Base-by-base conservation (phyloP, 2,113 vertebrate species). In the Cheirogaleus medius region DNA sequence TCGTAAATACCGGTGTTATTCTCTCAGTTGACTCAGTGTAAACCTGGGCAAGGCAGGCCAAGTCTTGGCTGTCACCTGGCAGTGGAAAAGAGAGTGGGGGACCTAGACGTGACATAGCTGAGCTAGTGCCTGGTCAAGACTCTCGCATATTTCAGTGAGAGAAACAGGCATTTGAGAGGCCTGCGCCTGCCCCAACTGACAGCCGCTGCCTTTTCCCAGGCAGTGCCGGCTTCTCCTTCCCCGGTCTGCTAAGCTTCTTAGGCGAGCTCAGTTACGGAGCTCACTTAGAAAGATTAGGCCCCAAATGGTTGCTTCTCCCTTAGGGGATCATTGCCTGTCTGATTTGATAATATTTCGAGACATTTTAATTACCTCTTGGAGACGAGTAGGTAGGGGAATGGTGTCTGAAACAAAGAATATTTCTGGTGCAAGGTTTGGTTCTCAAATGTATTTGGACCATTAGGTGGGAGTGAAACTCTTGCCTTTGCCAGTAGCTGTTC, bases 141-240 rank as follows among this genome's bases (percentile, higher is more conserved):
- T 8, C 11, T 13, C 14, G 6, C 0, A 0, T 37, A 18, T 25
- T 42, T 39, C 76, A 29, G 2, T 14, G 14, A 27, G 39, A 32
- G 12, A 32, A n/a, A 5, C 52, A 34, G 77, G 66, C 20, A 0
- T 34, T 49, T 7, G 1, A 25, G 66, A 66, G 92, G 56, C 63
- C 54, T 1, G 2, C 0, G n/a, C 27, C 56, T 6, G 11, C 11
- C 13, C 37, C 12, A 0, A 1, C 2, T 7, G 34, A 23, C 3
- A n/a, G 54, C 88, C 27, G 0, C 37, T 39, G 5, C 58, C 54
- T 27, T 14, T 37, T 44, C 34, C 1, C 5, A 49, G 37, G 56
- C 20, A 0, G 1, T 3, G 56, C 49, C 12, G 3, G 29, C 60
- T 29, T n/a, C 60, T 27, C 44, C 32, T 15, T 39, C 17, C 15